phyloP scores from a whole-genome alignment of 2,888 invertebrate genomes.

The Pilophorus perplexus region DNA sequence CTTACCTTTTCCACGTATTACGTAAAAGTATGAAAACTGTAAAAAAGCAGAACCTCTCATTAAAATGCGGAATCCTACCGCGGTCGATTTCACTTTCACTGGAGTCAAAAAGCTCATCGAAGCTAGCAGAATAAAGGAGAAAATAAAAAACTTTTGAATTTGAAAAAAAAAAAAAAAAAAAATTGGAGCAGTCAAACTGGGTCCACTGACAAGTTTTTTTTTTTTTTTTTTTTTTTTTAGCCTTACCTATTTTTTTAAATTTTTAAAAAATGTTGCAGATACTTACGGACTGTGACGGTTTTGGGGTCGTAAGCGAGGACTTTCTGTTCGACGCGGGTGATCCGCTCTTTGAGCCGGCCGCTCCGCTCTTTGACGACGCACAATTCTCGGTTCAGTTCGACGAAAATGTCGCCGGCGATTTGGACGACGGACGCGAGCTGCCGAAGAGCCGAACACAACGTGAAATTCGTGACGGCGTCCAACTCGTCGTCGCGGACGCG shows the following conservation, averaged over 20 bases:
- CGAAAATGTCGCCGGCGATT: conserved; percentile 82
- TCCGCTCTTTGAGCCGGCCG: conserved; percentile 65
- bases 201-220: too few relatives aligned
- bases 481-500: conserved; percentile 71
- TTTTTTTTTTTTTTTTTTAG: too few relatives aligned
- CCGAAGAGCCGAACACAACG: conserved; percentile 76
- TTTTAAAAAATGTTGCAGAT: too few relatives aligned
- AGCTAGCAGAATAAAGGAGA: not conserved
- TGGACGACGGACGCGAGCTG: conserved; percentile 82
- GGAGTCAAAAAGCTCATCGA: not conserved
- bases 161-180: too few relatives aligned
- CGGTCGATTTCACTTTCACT: not conserved
- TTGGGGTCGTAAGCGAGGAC: conserved; percentile 78
- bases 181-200: not conserved
- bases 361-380: conserved; percentile 72
- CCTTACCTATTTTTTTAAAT: too few relatives aligned
- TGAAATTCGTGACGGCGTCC: conserved; percentile 82
- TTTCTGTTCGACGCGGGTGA: conserved; percentile 67
- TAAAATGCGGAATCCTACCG: too few relatives aligned
- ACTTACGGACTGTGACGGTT: conserved; percentile 93
- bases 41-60: too few relatives aligned
- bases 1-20: too few relatives aligned
- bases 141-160: not conserved
- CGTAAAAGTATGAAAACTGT: too few relatives aligned
- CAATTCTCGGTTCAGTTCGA: conserved; percentile 73